Conservation (phyloP, 2,888 invertebrate species). For the Callyntrura sp. region DNA sequence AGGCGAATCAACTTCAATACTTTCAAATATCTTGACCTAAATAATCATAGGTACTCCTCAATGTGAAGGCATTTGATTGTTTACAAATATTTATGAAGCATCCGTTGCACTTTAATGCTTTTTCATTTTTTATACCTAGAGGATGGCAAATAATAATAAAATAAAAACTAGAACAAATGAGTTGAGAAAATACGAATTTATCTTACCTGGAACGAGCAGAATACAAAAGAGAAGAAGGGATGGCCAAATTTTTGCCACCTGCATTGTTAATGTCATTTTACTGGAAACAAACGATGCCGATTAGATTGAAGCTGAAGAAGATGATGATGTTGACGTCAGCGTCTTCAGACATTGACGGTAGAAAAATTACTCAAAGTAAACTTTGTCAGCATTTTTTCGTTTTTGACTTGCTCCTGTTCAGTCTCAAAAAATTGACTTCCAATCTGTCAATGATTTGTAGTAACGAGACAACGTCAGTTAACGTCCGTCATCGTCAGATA, state of each 20-base stretch:
- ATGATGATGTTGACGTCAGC: conserved; percentile 55
- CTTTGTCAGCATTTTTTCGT: conserved; percentile 45
- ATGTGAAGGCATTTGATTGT: not conserved
- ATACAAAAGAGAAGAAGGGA: conserved; percentile 77
- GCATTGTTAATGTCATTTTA: conserved; percentile 67
- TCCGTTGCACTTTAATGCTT: not conserved
- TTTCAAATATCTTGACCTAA: not conserved
- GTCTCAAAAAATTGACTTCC: conserved; percentile 21
- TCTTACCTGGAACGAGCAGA: conserved; percentile 78
- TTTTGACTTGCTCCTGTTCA: not conserved
- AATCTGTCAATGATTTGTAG: not conserved
- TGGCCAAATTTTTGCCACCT: conserved; percentile 71
- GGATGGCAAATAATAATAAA: not conserved
- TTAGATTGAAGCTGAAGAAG: not conserved
- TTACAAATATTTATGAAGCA: not conserved
- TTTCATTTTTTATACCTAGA: not conserved
- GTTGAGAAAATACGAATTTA: not conserved
- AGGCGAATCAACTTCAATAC: not conserved
- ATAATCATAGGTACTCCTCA: not conserved
- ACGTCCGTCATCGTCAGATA: not conserved
- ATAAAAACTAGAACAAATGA: not conserved
- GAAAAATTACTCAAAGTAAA: conserved; percentile 23
- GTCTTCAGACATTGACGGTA: conserved; percentile 21
- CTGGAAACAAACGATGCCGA: not conserved
- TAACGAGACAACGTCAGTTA: conserved; percentile 43